phyloP scores from a whole-genome alignment of 2,113 vertebrate species.

The Nerophis lumbriciformis region DNA sequence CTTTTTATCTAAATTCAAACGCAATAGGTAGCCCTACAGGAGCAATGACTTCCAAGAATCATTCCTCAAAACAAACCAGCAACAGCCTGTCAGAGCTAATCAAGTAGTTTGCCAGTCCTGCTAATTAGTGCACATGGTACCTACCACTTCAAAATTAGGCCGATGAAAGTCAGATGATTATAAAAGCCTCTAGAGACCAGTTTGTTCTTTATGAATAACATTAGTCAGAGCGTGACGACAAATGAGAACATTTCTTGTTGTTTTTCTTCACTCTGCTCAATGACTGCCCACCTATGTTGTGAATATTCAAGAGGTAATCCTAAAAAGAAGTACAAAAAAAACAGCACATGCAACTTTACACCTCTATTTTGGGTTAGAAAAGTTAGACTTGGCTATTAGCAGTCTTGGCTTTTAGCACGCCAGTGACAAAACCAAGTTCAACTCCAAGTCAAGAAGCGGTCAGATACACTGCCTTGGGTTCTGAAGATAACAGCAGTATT shows the following conservation, averaged over 20 bases:
- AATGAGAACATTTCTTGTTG: slow-evolving; percentile 3
- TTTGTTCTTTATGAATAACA: slow-evolving; percentile 13
- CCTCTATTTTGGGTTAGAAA: slow-evolving; percentile 18
- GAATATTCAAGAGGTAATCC: neutral
- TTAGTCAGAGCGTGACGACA: neutral
- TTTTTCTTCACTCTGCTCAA: neutral
- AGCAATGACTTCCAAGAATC: slow-evolving; percentile 19
- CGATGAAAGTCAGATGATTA: slow-evolving; percentile 20
- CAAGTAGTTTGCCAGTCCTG: slow-evolving; percentile 19
- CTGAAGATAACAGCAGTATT: too few relatives aligned
- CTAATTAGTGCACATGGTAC: slow-evolving; percentile 39
- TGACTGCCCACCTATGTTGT: slow-evolving; percentile 1
- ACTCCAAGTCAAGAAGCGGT: slow-evolving; percentile 33
- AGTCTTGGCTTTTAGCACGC: slow-evolving; percentile 15
- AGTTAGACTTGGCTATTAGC: slow-evolving; percentile 20
- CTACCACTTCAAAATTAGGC: slow-evolving; percentile 20
- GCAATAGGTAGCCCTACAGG: neutral
- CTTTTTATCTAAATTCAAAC: neutral
- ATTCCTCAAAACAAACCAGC: slow-evolving; percentile 22
- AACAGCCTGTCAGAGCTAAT: slow-evolving; percentile 47
- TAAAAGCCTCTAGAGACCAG: neutral
- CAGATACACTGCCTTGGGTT: slow-evolving; percentile 1
- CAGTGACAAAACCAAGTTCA: slow-evolving; percentile 29
- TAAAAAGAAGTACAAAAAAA: slow-evolving; percentile 7
- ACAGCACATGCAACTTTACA: slow-evolving; percentile 5